These are phyloP conservation scores for Parotocinclus haroldoi DNA, from an alignment of 2,797 vertebrate species.

Conservation along the genomic window DNA sequence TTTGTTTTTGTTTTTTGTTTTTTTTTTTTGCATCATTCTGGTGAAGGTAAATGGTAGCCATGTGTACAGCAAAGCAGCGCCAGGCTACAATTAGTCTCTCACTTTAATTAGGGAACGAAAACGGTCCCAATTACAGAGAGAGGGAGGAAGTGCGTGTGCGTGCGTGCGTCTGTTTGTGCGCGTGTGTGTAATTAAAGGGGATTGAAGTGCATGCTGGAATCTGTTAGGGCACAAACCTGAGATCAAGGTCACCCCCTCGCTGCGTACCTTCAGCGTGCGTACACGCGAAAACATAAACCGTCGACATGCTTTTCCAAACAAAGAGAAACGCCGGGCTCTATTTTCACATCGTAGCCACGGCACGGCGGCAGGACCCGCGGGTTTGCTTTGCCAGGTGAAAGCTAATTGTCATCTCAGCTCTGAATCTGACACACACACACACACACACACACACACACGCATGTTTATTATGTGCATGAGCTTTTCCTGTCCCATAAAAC, in stretches of 20 bases:
- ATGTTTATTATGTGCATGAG: conserved; percentile 39
- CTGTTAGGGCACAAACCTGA: conserved; percentile 38
- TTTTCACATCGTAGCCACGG: conserved; percentile 23
- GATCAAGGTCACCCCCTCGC: conserved; percentile 50
- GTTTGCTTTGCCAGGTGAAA: conserved; percentile 18
- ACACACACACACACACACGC: no score
- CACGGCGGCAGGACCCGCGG: conserved; percentile 4
- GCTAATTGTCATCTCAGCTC: conserved; percentile 30
- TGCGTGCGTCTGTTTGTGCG: conserved; percentile 41
- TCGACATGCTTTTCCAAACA: background rate
- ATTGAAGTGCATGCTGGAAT: conserved; percentile 36
- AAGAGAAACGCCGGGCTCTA: no score
- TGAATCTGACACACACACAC: conserved; percentile 21
- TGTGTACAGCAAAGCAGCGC: conserved; percentile 59
- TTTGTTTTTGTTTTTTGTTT: conserved; percentile 41
- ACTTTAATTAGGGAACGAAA: conserved; percentile 72
- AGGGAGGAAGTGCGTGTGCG: conserved; percentile 32
- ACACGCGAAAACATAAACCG: background rate
- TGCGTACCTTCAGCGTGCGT: conserved; percentile 21
- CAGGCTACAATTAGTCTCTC: conserved; percentile 68
- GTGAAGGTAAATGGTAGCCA: conserved; percentile 64
- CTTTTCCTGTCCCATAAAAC: conserved; percentile 71
- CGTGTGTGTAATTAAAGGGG: conserved; percentile 48
- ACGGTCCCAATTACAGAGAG: conserved; percentile 67
- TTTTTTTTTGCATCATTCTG: no score